A percentile compares a stretch with the other conserved stretches of the same genome.
These are phyloP conservation scores for Drosophila seclusa DNA, from an alignment of 2,888 invertebrate genomes.

Conservation along the genomic window DNA sequence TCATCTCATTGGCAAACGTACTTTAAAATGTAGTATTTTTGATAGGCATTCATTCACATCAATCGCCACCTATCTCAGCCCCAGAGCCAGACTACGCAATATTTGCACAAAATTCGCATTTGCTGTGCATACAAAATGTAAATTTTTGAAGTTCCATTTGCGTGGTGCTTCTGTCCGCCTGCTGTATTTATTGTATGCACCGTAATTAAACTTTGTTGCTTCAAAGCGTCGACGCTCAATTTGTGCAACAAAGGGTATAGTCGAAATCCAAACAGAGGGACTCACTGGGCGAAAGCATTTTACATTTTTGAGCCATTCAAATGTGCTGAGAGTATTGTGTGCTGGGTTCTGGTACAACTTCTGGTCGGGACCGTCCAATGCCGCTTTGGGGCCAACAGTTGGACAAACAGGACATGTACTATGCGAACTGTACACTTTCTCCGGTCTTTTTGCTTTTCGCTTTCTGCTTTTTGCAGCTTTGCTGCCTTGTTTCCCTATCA, in stretches of 20 bases:
- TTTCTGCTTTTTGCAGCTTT: constrained; percentile 10
- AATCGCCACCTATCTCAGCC: background rate
- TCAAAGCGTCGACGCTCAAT: constrained; percentile 76
- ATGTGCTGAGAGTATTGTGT: constrained; percentile 70
- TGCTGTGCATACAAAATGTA: constrained; percentile 59
- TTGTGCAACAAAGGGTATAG: constrained; percentile 71
- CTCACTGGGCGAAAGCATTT: constrained; percentile 46
- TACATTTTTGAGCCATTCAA: constrained; percentile 76
- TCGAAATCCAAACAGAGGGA: constrained; percentile 46
- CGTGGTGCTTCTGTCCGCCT: constrained; percentile 10
- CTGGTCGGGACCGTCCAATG: constrained; percentile 3
- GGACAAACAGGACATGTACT: constrained; percentile 42
- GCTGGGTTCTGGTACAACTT: constrained; percentile 5
- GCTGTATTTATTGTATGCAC: constrained; percentile 54
- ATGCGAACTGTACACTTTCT: constrained; percentile 37
- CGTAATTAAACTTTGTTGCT: constrained; percentile 78
- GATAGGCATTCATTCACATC: constrained; percentile 24
- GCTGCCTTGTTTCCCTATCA: constrained; percentile 34
- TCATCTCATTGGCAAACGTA: background rate
- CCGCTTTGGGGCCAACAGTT: constrained; percentile 25
- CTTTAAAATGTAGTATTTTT: constrained; percentile 29
- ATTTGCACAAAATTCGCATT: constrained; percentile 66
- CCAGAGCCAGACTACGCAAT: constrained; percentile 35
- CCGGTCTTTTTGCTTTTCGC: constrained; percentile 23
- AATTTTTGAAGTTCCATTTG: constrained; percentile 58